These are phyloP conservation scores for Heteropelma amictum DNA, from an alignment of 2,888 invertebrate genomes.

Conservation along the genomic window DNA sequence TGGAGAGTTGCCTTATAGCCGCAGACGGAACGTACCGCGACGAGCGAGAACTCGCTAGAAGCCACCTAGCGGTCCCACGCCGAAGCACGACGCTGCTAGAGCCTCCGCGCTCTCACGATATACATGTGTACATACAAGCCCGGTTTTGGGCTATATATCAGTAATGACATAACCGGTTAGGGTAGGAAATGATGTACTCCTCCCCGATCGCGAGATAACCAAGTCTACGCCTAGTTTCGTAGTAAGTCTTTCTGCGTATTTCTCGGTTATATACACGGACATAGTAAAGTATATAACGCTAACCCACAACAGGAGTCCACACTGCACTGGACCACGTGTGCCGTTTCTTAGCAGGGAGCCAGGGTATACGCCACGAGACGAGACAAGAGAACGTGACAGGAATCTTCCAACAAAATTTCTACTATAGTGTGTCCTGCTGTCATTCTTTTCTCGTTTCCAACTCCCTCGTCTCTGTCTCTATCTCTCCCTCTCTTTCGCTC, in stretches of 20 bases:
- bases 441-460: constrained; percentile 12
- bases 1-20: too few species aligned
- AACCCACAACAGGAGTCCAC: constrained; percentile 9
- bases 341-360: constrained; percentile 35
- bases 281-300: background rate
- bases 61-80: too few species aligned
- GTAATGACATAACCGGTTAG: constrained; percentile 38
- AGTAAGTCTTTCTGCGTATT: constrained; percentile 35
- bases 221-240: constrained; percentile 29
- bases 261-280: background rate
- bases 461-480: background rate
- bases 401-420: constrained; percentile 33
- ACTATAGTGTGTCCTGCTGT: constrained; percentile 30
- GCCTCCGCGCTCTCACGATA: too few species aligned
- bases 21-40: too few species aligned
- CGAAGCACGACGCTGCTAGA: too few species aligned
- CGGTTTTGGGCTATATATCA: constrained; percentile 8
- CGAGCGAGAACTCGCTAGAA: too few species aligned
- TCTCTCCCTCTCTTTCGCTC: background rate
- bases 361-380: constrained; percentile 28
- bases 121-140: background rate
- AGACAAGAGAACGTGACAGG: constrained; percentile 53
- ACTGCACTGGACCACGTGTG: constrained; percentile 49
- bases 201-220: constrained; percentile 47
- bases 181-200: constrained; percentile 22